Percentiles rank a stretch among this genome's conserved stretches.
These are phyloP conservation scores for Falco naumanni DNA, from an alignment of 2,797 vertebrate species.

Conservation along the genomic window DNA sequence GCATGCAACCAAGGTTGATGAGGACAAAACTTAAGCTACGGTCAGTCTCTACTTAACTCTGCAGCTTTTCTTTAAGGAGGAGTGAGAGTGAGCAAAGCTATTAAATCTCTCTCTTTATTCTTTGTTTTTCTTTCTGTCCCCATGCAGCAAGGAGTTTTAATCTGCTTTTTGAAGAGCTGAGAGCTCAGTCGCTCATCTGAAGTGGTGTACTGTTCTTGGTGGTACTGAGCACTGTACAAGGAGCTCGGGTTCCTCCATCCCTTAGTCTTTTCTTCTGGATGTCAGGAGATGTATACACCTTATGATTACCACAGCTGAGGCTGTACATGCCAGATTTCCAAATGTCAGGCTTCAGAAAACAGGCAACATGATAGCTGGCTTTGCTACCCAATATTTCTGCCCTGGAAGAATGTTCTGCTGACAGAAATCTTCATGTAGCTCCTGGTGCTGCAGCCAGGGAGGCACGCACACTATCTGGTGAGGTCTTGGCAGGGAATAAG, in stretches of 20 bases:
- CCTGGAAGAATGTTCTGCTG: not conserved
- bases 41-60: not conserved
- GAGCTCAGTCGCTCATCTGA: not conserved
- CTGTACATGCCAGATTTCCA: not conserved
- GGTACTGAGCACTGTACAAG: not conserved
- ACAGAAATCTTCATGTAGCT: not conserved
- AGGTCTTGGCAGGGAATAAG: not conserved
- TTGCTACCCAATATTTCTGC: not conserved
- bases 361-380: not conserved
- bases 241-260: not conserved
- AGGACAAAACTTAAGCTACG: not conserved
- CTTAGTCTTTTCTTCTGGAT: not conserved
- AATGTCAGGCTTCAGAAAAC: not conserved
- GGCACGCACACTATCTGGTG: not conserved
- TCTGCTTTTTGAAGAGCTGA: not conserved
- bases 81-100: not conserved
- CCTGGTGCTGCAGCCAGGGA: not conserved
- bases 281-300: not conserved
- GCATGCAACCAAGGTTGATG: not conserved
- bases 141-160: not conserved
- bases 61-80: not conserved
- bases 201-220: not conserved
- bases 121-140: not conserved
- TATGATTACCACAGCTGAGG: fast-evolving
- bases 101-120: not conserved